Conservation (phyloP, 2,888 invertebrate genomes). For the Mechanitis mazaeus region DNA sequence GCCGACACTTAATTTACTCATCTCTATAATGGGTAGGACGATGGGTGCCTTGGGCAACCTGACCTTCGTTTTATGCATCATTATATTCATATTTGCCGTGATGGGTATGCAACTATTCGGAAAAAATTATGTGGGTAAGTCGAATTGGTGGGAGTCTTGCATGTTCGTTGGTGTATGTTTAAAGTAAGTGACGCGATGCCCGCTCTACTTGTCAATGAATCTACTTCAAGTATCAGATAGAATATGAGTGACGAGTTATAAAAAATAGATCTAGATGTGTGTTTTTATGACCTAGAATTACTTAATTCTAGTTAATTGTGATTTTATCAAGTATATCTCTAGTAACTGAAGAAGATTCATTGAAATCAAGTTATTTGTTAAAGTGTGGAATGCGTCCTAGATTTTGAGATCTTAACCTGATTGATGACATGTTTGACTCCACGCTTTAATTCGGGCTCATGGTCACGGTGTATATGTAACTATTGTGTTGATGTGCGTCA, state of each 20-base stretch:
- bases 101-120: slow-evolving; percentile 98
- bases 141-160: slow-evolving; percentile 74
- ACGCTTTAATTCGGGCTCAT: slow-evolving; percentile 55
- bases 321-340: slow-evolving; percentile 10
- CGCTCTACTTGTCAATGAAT: slow-evolving; percentile 47
- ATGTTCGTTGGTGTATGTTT: slow-evolving; percentile 73
- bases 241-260: slow-evolving; percentile 14
- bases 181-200: slow-evolving; percentile 58
- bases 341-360: slow-evolving; percentile 44
- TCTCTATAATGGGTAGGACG: slow-evolving; percentile 96
- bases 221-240: slow-evolving; percentile 42
- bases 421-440: slow-evolving; percentile 35
- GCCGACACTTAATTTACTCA: slow-evolving; percentile 96
- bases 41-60: slow-evolving; percentile 96
- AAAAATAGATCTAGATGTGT: slow-evolving; percentile 12
- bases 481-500: slow-evolving; percentile 75
- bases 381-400: slow-evolving; percentile 33
- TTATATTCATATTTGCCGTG: slow-evolving; percentile 97
- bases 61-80: slow-evolving; percentile 96
- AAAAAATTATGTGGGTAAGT: slow-evolving; percentile 91
- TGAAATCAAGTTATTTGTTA: slow-evolving; percentile 31
- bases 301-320: neutral
- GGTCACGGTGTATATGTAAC: slow-evolving; percentile 63
- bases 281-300: neutral
- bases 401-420: slow-evolving; percentile 20